Conservation (phyloP, 2,888 invertebrate genomes). For the Cantharis lateralis region DNA sequence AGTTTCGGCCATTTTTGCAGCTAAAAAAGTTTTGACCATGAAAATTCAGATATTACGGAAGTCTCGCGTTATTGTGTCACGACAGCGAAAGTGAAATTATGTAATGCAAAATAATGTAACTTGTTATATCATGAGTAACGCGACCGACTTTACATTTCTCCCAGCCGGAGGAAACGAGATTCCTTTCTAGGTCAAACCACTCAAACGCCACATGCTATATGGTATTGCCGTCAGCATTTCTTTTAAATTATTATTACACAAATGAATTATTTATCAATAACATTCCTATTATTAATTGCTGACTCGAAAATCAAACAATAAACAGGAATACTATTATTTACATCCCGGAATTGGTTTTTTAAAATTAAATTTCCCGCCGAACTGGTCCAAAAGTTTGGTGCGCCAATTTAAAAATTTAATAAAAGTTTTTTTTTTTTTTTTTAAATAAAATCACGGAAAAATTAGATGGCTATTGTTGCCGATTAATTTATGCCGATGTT, state of each 20-base stretch:
- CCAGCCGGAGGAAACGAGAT: constrained; percentile 8
- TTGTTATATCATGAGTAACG: constrained; percentile 19
- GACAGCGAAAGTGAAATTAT: constrained; percentile 24
- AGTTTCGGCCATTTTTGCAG: constrained; percentile 39
- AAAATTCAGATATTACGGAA: not conserved
- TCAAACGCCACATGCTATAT: not conserved
- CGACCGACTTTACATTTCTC: constrained; percentile 20
- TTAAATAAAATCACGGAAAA: no score
- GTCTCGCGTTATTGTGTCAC: not conserved
- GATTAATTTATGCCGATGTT: not conserved
- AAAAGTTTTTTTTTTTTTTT: no score
- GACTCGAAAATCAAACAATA: not conserved
- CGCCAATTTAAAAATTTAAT: not conserved
- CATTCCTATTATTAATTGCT: not conserved
- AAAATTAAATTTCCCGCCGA: not conserved
- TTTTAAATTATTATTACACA: not conserved
- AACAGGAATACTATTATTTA: not conserved
- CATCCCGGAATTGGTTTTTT: not conserved
- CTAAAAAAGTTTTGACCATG: not conserved
- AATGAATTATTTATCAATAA: no score
- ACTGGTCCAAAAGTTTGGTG: not conserved
- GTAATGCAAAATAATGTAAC: constrained; percentile 19
- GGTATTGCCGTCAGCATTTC: not conserved
- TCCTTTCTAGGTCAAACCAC: constrained; percentile 16
- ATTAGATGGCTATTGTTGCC: not conserved